A percentile compares a stretch with the other conserved stretches of the same genome.
These are phyloP conservation scores for Stegodyphus mimosarum DNA, from an alignment of 1,140 invertebrate species.

Conservation along the genomic window DNA sequence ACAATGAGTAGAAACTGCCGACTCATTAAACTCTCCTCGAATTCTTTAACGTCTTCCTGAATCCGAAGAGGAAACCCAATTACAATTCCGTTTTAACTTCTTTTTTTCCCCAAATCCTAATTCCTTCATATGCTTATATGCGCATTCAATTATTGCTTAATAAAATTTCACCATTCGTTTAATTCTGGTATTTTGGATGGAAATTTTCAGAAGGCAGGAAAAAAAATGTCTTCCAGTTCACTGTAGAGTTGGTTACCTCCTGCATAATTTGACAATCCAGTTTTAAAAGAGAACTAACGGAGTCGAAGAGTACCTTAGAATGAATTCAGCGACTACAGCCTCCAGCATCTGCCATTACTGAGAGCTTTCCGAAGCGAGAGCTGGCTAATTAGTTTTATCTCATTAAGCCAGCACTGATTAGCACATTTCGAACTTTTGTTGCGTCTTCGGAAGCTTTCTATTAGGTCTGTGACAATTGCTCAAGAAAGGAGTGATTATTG, in stretches of 20 bases:
- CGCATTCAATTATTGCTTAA: neutral
- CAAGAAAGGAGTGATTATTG: constrained; percentile 20
- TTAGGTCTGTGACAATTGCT: neutral
- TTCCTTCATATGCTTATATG: neutral
- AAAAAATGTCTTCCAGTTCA: neutral
- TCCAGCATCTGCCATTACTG: neutral
- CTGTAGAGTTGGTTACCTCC: neutral
- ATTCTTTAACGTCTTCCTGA: constrained; percentile 1
- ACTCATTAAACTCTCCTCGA: neutral
- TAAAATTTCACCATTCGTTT: constrained; percentile 12
- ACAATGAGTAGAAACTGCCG: neutral
- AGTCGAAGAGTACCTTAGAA: neutral
- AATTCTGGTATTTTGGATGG: neutral
- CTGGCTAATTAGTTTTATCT: constrained; percentile 38
- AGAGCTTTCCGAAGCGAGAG: neutral
- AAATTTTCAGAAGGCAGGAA: neutral
- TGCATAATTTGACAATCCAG: neutral
- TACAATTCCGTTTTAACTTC: constrained; percentile 12
- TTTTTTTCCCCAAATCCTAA: neutral
- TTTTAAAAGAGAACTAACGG: neutral
- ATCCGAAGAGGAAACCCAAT: neutral
- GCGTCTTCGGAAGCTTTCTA: neutral
- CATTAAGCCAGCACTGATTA: constrained; percentile 37
- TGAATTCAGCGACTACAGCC: neutral
- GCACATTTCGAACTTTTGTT: constrained; percentile 23